Evolutionary conservation across 2,113 vertebrate species (phyloP).

Genomic region (Hypanus sabinus): DNA sequence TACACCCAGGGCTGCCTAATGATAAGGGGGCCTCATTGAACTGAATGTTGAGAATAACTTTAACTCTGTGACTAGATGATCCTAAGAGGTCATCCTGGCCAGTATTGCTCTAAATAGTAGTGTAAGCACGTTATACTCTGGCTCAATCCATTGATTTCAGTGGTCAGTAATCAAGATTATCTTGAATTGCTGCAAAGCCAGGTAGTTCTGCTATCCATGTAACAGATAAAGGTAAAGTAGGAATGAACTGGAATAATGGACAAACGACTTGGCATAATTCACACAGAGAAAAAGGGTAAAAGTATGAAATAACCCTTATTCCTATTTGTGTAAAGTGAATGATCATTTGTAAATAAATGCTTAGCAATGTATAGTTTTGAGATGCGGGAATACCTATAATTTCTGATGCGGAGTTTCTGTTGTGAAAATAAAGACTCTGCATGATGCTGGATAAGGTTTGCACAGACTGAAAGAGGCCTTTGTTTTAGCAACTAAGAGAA

Average conservation of each 20-base stretch:
- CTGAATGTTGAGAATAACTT: not conserved
- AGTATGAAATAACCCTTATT: not conserved
- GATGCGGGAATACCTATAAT: conserved; percentile 10
- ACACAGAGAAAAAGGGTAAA: not conserved
- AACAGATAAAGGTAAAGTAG: not conserved
- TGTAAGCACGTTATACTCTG: too few relatives aligned
- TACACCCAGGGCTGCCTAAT: not conserved
- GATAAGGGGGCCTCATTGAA: too few relatives aligned
- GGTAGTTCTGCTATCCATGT: not conserved
- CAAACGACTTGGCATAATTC: not conserved
- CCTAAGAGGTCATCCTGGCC: not conserved
- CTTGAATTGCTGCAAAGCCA: not conserved
- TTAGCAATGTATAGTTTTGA: not conserved
- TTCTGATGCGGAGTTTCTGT: not conserved
- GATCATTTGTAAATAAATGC: not conserved
- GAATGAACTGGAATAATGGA: not conserved
- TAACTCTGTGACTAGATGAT: not conserved
- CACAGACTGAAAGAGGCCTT: conserved; percentile 20
- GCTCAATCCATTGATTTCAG: too few relatives aligned
- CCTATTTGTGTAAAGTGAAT: not conserved
- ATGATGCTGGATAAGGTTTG: not conserved
- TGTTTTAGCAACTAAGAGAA: conserved; percentile 35
- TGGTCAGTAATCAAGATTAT: not conserved
- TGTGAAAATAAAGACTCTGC: conserved; percentile 27
- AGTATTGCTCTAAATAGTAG: too few relatives aligned